Evolutionary conservation across 2,888 invertebrate genomes (phyloP), one percentile per base, ranked within the genome.

Genomic region (Caenorhabditis sulstoni): DNA sequence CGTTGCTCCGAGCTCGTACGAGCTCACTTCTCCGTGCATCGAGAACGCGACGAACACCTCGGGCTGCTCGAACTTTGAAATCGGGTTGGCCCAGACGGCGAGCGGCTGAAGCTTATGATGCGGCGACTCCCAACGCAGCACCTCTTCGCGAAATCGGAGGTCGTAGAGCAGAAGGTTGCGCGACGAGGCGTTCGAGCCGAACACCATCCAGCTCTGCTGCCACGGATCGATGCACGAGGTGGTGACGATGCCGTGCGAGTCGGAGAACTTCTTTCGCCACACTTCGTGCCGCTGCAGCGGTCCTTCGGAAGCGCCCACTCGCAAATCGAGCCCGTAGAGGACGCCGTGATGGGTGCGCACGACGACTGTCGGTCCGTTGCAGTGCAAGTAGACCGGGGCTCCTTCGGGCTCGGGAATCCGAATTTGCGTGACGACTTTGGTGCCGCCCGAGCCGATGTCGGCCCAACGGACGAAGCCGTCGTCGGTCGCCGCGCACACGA

Each of bases 201-300:
- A 52, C 0, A 85, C 77, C 88, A 89, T 87, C 88, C 88, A 88
- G 39, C 84, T 80, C 23, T 87, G 80, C 47, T 83, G 86, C 71
- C 83, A 70, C 9, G 87, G 83, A 78, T 88, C 88, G n/a, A 88
- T 81, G 12, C 86, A 76, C 39, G 86, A 85, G 3, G 85, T 80
- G 16, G 87, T 86, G 35, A 88, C 75, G 23, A 66, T 61, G n/a
- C 84, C 84, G 37, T 83, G 78, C 22, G 64, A 49, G 14, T 79
- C 75, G 9, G 44, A 45, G 41, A 83, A 57, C 57, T 73, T 75
- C 39, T 81, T 68, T 8, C 84, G 41, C 84, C 84, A 84, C 1
- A 80, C 75, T 18, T 81, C 82, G 64, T 84, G 84, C 11, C 71
- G 55, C 16, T 76, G 70, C 14, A 84, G 64, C 18, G 81, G 79